Evolutionary conservation across 2,888 invertebrate species (phyloP).

Genomic region (Amphipoea lucens): DNA sequence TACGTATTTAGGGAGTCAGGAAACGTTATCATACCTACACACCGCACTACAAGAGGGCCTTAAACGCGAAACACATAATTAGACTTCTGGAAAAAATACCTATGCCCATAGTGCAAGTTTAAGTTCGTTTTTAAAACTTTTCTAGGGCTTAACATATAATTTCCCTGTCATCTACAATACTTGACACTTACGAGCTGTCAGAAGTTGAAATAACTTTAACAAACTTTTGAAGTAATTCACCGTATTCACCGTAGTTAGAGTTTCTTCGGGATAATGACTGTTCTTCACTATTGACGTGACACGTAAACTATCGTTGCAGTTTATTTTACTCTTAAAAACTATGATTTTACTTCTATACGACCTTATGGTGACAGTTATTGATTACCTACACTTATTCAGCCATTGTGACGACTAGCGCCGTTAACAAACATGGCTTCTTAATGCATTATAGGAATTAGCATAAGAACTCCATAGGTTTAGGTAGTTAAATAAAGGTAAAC

Average conservation of each 20-base stretch:
- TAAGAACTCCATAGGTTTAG: neutral
- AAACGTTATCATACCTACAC: too few species aligned
- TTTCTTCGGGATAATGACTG: neutral
- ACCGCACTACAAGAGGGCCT: too few species aligned
- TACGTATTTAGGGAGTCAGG: too few species aligned
- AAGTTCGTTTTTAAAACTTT: too few species aligned
- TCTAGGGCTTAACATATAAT: too few species aligned
- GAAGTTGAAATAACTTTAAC: neutral
- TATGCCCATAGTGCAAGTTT: too few species aligned
- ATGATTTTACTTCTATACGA: neutral
- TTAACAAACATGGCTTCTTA: neutral
- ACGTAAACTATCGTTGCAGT: neutral
- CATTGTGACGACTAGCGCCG: neutral
- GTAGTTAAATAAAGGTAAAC: too few species aligned
- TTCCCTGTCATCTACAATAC: too few species aligned
- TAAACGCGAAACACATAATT: too few species aligned
- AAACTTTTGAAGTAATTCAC: neutral
- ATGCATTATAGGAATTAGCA: neutral
- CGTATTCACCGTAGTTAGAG: neutral
- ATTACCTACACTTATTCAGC: neutral
- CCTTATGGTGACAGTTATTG: neutral
- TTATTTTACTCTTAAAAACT: neutral
- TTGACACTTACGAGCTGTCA: neutral
- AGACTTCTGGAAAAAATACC: too few species aligned
- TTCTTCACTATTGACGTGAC: neutral